These are phyloP conservation scores for Hirundichthys speculiger DNA, from an alignment of 2,113 vertebrate species.

Conservation along the genomic window DNA sequence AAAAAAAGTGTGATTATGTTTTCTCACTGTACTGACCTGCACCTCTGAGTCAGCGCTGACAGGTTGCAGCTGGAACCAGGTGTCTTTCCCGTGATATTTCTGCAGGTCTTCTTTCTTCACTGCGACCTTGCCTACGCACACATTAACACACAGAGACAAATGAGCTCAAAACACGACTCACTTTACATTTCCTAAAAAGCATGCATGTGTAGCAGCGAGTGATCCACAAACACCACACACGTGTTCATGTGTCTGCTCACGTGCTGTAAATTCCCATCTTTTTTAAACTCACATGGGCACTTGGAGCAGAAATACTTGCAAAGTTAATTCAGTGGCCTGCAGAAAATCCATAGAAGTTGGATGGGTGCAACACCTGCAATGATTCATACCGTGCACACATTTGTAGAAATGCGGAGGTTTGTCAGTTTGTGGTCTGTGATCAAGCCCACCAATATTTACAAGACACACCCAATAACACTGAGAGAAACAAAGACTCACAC, in stretches of 20 bases:
- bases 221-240: constrained; percentile 22
- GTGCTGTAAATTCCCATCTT: constrained; percentile 21
- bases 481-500: constrained; percentile 19
- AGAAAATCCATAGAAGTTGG: constrained; percentile 13
- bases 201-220: constrained; percentile 9
- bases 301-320: constrained; percentile 12
- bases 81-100: constrained; percentile 97
- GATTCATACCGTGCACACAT: not conserved
- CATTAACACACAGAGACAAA: constrained; percentile 38
- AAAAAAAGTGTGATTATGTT: constrained; percentile 6
- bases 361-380: constrained; percentile 26
- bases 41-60: constrained; percentile 98
- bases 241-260: constrained; percentile 20
- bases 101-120: constrained; percentile 97
- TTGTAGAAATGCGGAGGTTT: constrained; percentile 12
- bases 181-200: constrained; percentile 7
- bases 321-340: constrained; percentile 14
- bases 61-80: constrained; percentile 97
- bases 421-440: constrained; percentile 47
- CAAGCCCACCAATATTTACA: constrained; percentile 10
- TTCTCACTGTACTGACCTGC: constrained; percentile 84
- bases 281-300: constrained; percentile 21
- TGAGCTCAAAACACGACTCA: constrained; percentile 21
- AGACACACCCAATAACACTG: constrained; percentile 36
- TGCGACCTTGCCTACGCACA: constrained; percentile 90